Evolutionary conservation across 2,113 vertebrate species (phyloP), one percentile per base, ranked within the genome.

Genomic region (Nibea albiflora): DNA sequence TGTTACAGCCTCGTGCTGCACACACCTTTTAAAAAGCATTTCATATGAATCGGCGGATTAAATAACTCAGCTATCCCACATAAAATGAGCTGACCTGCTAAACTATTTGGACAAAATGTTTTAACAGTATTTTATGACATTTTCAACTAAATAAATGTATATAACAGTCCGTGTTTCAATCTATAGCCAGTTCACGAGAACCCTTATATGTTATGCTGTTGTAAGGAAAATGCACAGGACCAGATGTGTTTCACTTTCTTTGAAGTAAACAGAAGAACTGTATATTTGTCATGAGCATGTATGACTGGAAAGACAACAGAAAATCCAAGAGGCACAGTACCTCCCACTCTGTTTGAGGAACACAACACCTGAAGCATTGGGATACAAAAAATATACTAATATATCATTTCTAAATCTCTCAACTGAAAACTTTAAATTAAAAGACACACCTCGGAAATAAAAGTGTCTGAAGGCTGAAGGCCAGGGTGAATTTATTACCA

Each of bases 381-480:
- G 42, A 39, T 35, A 15, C 62, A 5, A 68, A 42, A 54, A 16
- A 58, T 52, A 24, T 17, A 56, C 42, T 20, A 19, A 35, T 17
- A 22, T 16, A 47, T 14, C 39, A 5, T 50, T 60, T 83, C 17
- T 28, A 31, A 57, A 65, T 31, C 8, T n/a, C 46, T 57, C 5
- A 56, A 47, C 71, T n/a, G 4, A 57, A 52, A 63, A 50, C 2
- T 73, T 11, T 28, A 24, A 67, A 78, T 67, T 24, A 2, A 2
- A 16, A 52, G 53, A 75, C 35, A 26, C 11, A 24, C 24, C 12
- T 57, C 63, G 52, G n/a, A 76, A 70, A 75, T 62, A 35, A 22
- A 88, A 74, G 47, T 22, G n/a, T 15, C 39, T 61, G 26, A 76
- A 82, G 50, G 11, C 58, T 67, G 57, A 56, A 71, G 53, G 46